Evolutionary conservation across 2,113 vertebrate genomes (phyloP).

Genomic region (Azemiops feae): DNA sequence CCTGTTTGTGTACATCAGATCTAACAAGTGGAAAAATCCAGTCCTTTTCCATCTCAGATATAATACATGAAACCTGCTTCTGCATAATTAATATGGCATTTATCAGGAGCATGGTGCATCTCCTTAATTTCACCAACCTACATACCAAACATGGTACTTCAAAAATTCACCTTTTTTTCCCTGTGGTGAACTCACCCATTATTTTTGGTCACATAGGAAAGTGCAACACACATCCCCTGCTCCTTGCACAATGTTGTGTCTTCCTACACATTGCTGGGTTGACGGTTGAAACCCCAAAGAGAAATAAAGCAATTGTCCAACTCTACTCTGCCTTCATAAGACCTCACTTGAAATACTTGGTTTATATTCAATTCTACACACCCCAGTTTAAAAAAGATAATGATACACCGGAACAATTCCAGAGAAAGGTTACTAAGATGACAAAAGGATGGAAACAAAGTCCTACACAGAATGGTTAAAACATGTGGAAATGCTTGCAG

Average conservation of each 20-base stretch:
- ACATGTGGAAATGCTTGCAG: neutral
- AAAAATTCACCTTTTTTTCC: neutral
- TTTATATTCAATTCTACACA: neutral
- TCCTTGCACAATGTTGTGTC: neutral
- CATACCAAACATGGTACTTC: neutral
- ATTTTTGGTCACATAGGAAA: neutral
- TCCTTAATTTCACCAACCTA: neutral
- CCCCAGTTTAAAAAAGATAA: neutral
- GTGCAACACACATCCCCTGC: neutral
- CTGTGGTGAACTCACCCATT: neutral
- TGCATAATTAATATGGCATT: neutral
- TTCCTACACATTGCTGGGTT: neutral
- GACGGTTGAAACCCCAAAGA: neutral
- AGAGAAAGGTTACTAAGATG: neutral
- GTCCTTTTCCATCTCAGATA: neutral
- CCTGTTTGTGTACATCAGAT: too few species aligned
- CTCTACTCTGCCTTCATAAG: too few species aligned
- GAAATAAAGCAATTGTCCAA: too few species aligned
- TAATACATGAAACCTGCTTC: neutral
- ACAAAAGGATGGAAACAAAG: neutral
- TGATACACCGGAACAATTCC: neutral
- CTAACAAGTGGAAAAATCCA: neutral
- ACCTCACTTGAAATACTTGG: too few species aligned
- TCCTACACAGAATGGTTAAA: neutral
- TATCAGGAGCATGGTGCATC: neutral